A percentile compares a stretch with the other conserved stretches of the same genome.
phyloP scores from a whole-genome alignment of 2,113 vertebrate species.

The Bathybates hornii region DNA sequence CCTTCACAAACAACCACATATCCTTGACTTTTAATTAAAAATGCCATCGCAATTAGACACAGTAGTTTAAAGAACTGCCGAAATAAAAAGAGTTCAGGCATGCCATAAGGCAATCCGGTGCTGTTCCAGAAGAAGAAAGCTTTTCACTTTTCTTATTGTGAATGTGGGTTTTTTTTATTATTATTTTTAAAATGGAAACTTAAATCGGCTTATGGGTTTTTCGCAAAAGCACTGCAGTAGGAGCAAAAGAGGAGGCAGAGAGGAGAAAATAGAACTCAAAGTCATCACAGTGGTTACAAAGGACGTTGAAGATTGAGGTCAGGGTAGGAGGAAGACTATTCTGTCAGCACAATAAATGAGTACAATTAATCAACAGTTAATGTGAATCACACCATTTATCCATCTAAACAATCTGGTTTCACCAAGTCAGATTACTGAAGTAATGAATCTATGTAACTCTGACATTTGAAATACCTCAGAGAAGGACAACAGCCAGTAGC shows the following conservation, averaged over 20 bases:
- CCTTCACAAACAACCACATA: constrained; percentile 76
- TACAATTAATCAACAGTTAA: constrained; percentile 74
- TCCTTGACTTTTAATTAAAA: constrained; percentile 82
- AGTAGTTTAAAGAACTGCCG: constrained; percentile 70
- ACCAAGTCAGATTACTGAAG: constrained; percentile 45
- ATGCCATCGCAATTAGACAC: constrained; percentile 79
- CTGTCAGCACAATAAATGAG: constrained; percentile 61
- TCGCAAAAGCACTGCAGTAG: constrained; percentile 49
- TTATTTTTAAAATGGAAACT: constrained; percentile 58
- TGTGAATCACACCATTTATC: constrained; percentile 59
- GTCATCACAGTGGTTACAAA: constrained; percentile 65
- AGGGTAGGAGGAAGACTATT: constrained; percentile 53
- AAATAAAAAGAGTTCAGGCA: constrained; percentile 68
- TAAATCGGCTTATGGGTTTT: constrained; percentile 75
- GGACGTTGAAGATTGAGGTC: constrained; percentile 72
- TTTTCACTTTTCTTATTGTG: constrained; percentile 63
- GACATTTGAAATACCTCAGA: constrained; percentile 37
- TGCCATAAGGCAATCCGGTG: constrained; percentile 66
- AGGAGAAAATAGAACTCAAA: constrained; percentile 64
- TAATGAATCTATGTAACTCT: constrained; percentile 39
- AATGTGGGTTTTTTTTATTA: constrained; percentile 33
- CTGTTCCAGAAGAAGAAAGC: constrained; percentile 70
- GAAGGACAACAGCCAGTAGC: constrained; percentile 24
- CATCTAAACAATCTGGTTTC: constrained; percentile 61
- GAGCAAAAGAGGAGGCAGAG: constrained; percentile 48